Evolutionary conservation across 1,140 invertebrate genomes (phyloP).

Genomic region (Microplitis mediator): DNA sequence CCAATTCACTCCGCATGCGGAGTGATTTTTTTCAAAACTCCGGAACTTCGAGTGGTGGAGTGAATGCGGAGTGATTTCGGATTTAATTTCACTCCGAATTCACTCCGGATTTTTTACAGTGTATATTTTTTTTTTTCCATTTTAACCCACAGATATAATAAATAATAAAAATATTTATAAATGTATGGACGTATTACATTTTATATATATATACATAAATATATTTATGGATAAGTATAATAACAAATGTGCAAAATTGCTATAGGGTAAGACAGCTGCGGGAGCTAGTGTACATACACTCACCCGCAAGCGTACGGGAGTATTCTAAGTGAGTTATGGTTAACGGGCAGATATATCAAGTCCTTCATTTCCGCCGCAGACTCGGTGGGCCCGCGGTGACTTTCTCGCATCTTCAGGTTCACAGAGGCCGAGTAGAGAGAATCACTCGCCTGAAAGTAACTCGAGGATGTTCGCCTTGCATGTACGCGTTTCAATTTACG

Average conservation of each 20-base stretch:
- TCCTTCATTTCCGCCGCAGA: constrained; percentile 58
- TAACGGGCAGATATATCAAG: constrained; percentile 56
- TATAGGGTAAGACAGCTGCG: constrained; percentile 4
- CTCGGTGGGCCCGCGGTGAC: constrained; percentile 35
- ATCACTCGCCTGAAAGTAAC: constrained; percentile 24
- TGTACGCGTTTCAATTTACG: constrained; percentile 21
- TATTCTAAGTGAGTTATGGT: constrained; percentile 58
- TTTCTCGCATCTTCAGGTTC: constrained; percentile 29
- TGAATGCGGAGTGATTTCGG: too few relatives aligned
- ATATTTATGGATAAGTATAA: background rate
- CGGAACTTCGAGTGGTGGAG: too few relatives aligned
- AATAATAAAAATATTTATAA: too few relatives aligned
- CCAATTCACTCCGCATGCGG: too few relatives aligned
- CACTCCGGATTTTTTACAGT: too few relatives aligned
- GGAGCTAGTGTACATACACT: background rate
- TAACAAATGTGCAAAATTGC: constrained; percentile 4
- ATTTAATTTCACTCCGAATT: too few relatives aligned
- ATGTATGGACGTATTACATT: too few relatives aligned
- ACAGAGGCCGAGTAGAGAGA: background rate
- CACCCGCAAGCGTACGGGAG: constrained; percentile 18
- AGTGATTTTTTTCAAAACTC: too few relatives aligned
- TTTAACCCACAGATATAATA: too few relatives aligned
- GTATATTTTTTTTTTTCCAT: too few relatives aligned
- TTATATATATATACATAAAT: too few relatives aligned
- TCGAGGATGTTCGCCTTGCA: constrained; percentile 25